phyloP scores from a whole-genome alignment of 1,140 invertebrate genomes.

The Drosophila obscura region DNA sequence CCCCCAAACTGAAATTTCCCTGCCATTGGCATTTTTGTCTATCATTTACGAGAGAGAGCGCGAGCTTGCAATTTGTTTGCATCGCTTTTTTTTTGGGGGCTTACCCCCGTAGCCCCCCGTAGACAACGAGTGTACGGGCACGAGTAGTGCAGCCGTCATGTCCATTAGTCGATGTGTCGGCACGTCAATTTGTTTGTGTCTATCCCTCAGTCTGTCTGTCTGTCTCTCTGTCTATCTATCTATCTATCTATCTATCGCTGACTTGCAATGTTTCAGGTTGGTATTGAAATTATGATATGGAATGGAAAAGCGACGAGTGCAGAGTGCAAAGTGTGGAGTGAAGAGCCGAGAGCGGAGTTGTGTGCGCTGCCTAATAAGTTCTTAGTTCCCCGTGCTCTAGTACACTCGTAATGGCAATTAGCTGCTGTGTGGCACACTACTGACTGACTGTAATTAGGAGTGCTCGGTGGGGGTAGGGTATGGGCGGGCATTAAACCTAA shows the following conservation, averaged over 20 bases:
- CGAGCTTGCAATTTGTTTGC: slow-evolving; percentile 67
- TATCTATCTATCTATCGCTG: slow-evolving; percentile 3
- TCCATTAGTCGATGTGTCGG: slow-evolving; percentile 66
- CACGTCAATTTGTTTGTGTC: slow-evolving; percentile 80
- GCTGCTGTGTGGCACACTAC: slow-evolving; percentile 11
- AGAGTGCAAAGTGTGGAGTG: neutral
- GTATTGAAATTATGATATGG: slow-evolving; percentile 69
- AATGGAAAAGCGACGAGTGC: slow-evolving; percentile 7
- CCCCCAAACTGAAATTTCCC: slow-evolving; percentile 16
- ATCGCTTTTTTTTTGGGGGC: slow-evolving; percentile 14
- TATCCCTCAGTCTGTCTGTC: slow-evolving; percentile 24
- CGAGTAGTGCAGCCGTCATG: slow-evolving; percentile 45
- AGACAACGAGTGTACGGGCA: too few species aligned
- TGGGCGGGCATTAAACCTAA: slow-evolving; percentile 17
- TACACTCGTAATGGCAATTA: slow-evolving; percentile 63
- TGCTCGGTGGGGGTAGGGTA: slow-evolving; percentile 5
- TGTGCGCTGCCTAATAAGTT: slow-evolving; percentile 54
- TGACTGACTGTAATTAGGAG: slow-evolving; percentile 43
- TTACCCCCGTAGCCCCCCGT: slow-evolving; percentile 1
- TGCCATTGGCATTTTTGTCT: slow-evolving; percentile 71
- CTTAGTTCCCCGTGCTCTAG: slow-evolving; percentile 10
- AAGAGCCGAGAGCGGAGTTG: slow-evolving; percentile 10
- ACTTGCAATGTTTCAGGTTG: slow-evolving; percentile 27
- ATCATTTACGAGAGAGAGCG: slow-evolving; percentile 60
- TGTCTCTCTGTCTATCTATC: slow-evolving; percentile 7